A percentile compares a stretch with the other conserved stretches of the same genome.
Evolutionary conservation across 2,888 invertebrate species (phyloP).

Genomic region (Nomada flava): DNA sequence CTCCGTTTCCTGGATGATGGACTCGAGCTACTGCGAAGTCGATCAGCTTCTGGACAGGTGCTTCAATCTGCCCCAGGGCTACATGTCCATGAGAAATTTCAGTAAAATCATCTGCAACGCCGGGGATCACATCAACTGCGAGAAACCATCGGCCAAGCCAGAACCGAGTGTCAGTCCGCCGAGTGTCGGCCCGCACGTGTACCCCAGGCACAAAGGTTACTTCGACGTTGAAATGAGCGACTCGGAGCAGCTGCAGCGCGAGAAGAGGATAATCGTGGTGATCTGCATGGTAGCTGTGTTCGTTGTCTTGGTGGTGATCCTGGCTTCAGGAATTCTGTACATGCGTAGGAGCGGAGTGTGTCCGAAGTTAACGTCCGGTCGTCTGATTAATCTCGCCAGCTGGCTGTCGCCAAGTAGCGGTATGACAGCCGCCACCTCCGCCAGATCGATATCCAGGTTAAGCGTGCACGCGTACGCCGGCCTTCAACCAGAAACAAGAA

Average conservation of each 20-base stretch:
- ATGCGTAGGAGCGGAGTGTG: conserved; percentile 81
- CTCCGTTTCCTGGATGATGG: conserved; percentile 84
- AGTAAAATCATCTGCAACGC: conserved; percentile 86
- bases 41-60: conserved; percentile 87
- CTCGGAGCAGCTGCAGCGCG: conserved; percentile 79
- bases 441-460: conserved; percentile 87
- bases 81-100: conserved; percentile 88
- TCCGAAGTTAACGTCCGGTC: conserved; percentile 80
- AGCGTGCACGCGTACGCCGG: conserved; percentile 88
- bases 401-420: conserved; percentile 80
- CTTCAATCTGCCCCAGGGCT: conserved; percentile 88
- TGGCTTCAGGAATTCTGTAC: conserved; percentile 79
- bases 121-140: conserved; percentile 86
- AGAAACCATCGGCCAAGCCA: conserved; percentile 85
- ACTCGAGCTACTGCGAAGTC: conserved; percentile 88
- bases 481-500: conserved; percentile 86
- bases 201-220: conserved; percentile 80
- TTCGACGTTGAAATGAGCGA: conserved; percentile 83
- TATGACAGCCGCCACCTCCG: conserved; percentile 85
- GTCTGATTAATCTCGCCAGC: conserved; percentile 75
- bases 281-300: conserved; percentile 80
- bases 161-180: conserved; percentile 80
- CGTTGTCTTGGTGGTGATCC: conserved; percentile 77
- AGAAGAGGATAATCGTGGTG: conserved; percentile 81
- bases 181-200: conserved; percentile 81